Conservation (phyloP, 2,888 invertebrate genomes). For the Meteorus cinctellus region DNA sequence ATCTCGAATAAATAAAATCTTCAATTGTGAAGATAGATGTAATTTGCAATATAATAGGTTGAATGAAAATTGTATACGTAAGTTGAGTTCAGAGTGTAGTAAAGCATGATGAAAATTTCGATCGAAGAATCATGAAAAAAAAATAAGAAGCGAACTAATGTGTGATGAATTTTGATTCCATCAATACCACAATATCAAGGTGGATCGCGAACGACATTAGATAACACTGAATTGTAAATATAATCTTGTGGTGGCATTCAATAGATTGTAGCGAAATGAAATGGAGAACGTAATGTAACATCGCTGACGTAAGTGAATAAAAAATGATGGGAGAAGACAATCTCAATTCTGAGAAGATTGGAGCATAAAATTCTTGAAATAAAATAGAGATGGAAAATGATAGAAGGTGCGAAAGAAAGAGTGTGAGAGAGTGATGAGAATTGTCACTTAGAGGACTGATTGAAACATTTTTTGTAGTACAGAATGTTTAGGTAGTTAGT, state of each 20-base stretch:
- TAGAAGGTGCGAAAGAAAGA: slow-evolving; percentile 7
- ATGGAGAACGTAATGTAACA: neutral
- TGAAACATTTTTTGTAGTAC: slow-evolving; percentile 65
- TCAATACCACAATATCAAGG: slow-evolving; percentile 10
- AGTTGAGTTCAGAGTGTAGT: neutral
- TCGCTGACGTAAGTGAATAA: neutral
- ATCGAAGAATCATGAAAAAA: neutral
- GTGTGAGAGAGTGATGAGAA: slow-evolving; percentile 11
- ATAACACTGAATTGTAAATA: slow-evolving; percentile 8
- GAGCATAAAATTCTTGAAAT: neutral
- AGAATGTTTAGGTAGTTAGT: slow-evolving; percentile 62
- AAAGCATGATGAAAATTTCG: neutral
- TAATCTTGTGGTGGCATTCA: slow-evolving; percentile 11
- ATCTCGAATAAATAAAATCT: slow-evolving; percentile 45
- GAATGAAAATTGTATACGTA: slow-evolving; percentile 6
- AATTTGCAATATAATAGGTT: slow-evolving; percentile 24
- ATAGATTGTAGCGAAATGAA: slow-evolving; percentile 10
- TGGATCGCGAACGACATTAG: neutral
- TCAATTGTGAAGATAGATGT: slow-evolving; percentile 32
- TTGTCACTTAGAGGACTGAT: slow-evolving; percentile 59
- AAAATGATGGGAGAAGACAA: slow-evolving; percentile 1
- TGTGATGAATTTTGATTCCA: neutral
- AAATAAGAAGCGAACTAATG: neutral
- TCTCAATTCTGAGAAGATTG: neutral
- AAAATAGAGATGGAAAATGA: neutral